A percentile compares a stretch with the other conserved stretches of the same genome.
These are phyloP conservation scores for Limnodromus scolopaceus DNA, from an alignment of 2,797 vertebrate genomes.

Conservation along the genomic window DNA sequence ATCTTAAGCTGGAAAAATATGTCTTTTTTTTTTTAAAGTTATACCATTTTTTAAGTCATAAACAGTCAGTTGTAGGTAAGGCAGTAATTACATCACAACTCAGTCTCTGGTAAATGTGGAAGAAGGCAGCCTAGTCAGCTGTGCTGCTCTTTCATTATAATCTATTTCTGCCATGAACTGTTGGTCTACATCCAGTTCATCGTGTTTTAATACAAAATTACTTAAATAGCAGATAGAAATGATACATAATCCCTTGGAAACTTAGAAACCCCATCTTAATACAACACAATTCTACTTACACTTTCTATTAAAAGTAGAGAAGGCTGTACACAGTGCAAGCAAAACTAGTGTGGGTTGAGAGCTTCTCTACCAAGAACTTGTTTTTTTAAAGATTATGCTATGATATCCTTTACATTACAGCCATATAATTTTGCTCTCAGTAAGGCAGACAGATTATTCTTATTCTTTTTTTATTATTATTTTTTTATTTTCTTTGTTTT, in stretches of 20 bases:
- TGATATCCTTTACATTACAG: neutral
- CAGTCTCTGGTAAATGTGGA: neutral
- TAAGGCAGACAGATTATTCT: neutral
- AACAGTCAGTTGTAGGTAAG: neutral
- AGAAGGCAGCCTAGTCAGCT: neutral
- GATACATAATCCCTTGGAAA: neutral
- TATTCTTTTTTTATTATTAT: no score
- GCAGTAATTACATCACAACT: neutral
- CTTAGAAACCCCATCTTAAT: neutral
- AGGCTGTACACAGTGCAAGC: neutral
- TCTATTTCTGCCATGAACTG: neutral
- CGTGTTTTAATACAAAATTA: neutral
- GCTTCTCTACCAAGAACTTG: neutral
- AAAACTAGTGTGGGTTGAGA: neutral
- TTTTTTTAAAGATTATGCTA: neutral
- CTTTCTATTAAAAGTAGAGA: neutral
- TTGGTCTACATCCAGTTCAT: neutral
- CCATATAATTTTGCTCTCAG: neutral
- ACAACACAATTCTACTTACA: neutral
- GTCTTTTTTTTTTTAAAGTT: neutral
- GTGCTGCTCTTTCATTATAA: neutral
- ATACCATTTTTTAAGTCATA: neutral
- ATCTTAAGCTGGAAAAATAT: neutral
- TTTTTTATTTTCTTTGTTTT: neutral
- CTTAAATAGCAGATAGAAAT: neutral